Evolutionary conservation across 1,140 invertebrate genomes (phyloP), one percentile per base, ranked within the genome.

Genomic region (Papilio glaucus): DNA sequence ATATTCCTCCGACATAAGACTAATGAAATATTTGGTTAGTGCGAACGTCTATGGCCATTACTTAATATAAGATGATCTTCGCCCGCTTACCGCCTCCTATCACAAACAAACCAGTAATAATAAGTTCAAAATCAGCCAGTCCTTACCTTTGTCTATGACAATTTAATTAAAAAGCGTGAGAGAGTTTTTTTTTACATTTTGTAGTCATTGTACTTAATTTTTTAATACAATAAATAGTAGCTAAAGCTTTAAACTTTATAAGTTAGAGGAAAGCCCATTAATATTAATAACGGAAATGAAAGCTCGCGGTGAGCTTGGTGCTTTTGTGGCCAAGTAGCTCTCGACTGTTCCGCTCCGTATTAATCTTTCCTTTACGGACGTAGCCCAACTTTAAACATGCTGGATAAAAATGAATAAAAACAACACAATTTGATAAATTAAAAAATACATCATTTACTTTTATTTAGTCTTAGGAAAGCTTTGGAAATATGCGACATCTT

Each of bases 201-300:
- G 4, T n/a, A 0, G 12, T 41, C 3, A 13, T 13, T 41, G 39
- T 41, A 13, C 13, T 13, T 41, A 41, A 41, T 41, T 18, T 45
- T 45, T 15, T 45, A 42, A 45, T 15, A 45, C 42, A 2, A n/a
- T 45, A 45, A 45, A 45, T 45, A 45, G 42, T 45, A n/a, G 15
- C n/a, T 45, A 15, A 0, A 62, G n/a, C 60, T 62, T 62, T 62
- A 33, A 29, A 62, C 33, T 37, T n/a, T 69, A 33, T 53, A 49
- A 69, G 67, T 69, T 53, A 37, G 13, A 69, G 67, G 7, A 33
- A 69, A 53, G 42, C 45, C 67, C 67, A 69, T 69, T 69, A 53
- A 53, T 69, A 69, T 69, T 69, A 37, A 69, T 69, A 69, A 69
- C n/a, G 67, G 67, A 69, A 53, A 69, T 69, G 67, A 69, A 69